Conservation (phyloP, 2,888 invertebrate species). For the Embidobia sp. region DNA sequence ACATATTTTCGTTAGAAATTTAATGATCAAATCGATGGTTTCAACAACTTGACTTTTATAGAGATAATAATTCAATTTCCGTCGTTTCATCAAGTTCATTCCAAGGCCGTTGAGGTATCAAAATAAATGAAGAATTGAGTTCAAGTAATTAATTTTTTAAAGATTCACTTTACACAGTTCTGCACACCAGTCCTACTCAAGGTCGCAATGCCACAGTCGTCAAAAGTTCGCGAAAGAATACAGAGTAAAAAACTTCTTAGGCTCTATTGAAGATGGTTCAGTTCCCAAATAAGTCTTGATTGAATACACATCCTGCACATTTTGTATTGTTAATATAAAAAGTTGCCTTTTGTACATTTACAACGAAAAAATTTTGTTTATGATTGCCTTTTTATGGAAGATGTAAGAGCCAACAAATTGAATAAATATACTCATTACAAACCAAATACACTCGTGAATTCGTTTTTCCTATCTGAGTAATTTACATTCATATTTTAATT, state of each 20-base stretch:
- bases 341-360: too few relatives aligned
- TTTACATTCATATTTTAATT: too few relatives aligned
- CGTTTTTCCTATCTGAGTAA: too few relatives aligned
- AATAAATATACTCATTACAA: too few relatives aligned
- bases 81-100: constrained; percentile 14
- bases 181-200: constrained; percentile 52
- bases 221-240: constrained; percentile 48
- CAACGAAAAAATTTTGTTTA: too few relatives aligned
- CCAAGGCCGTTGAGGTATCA: constrained; percentile 1
- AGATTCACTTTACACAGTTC: constrained; percentile 47
- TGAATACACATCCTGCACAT: too few relatives aligned
- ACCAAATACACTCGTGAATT: too few relatives aligned
- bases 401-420: too few relatives aligned
- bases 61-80: background rate
- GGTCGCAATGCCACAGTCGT: constrained; percentile 49
- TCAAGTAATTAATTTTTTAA: constrained; percentile 49
- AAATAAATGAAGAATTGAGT: constrained; percentile 24
- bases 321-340: too few relatives aligned
- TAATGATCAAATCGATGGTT: too few relatives aligned
- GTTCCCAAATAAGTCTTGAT: constrained; percentile 1
- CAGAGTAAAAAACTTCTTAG: constrained; percentile 21
- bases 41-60: background rate
- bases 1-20: too few relatives aligned
- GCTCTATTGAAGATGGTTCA: constrained; percentile 10
- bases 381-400: too few relatives aligned